Conservation (phyloP, 2,113 vertebrate species). For the Varanus komodoensis region DNA sequence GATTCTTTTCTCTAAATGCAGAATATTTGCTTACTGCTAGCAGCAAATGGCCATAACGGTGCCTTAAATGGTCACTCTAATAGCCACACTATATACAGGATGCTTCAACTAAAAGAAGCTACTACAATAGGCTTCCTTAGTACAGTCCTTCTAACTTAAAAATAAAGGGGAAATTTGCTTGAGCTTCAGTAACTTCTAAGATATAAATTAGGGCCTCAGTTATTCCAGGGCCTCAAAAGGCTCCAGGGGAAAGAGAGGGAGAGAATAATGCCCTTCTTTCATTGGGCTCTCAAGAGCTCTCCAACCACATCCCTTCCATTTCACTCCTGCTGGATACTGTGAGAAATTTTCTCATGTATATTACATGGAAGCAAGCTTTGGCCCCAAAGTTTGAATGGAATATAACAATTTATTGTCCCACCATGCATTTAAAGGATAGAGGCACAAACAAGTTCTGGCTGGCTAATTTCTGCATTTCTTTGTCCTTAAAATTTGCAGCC, state of each 20-base stretch:
- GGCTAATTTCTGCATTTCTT: background rate
- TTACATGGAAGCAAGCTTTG: background rate
- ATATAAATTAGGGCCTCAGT: too few species aligned
- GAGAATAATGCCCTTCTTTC: background rate
- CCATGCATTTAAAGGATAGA: background rate
- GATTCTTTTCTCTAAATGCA: rapidly evolving
- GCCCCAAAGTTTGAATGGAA: background rate
- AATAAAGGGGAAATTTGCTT: background rate
- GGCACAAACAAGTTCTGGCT: background rate
- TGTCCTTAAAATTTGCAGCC: background rate
- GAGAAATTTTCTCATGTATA: background rate
- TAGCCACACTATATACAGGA: background rate
- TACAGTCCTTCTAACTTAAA: too few species aligned
- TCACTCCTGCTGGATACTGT: background rate
- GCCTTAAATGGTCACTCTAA: background rate
- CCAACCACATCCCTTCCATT: background rate
- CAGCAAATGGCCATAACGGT: background rate
- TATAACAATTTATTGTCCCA: background rate
- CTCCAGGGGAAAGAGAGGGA: background rate
- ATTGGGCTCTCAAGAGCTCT: background rate
- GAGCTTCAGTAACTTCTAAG: background rate
- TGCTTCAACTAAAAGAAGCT: background rate
- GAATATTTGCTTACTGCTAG: background rate
- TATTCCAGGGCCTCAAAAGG: background rate
- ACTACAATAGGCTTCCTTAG: background rate